Evolutionary conservation across 2,888 invertebrate species (phyloP).

Genomic region (Strigamia transsilvanica): DNA sequence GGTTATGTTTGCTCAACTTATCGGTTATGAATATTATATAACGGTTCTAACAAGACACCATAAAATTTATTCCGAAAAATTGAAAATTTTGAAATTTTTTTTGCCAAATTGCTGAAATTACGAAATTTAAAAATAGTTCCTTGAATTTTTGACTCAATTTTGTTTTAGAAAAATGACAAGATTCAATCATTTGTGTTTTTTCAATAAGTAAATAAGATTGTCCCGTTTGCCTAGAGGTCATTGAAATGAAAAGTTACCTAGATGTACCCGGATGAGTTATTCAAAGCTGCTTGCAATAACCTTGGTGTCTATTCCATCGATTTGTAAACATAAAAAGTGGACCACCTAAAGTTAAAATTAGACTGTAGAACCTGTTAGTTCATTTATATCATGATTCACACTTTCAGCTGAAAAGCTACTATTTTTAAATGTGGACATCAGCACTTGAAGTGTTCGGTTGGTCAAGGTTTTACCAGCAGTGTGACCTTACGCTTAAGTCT

Average conservation of each 20-base stretch:
- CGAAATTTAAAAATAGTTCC: background rate
- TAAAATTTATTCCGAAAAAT: background rate
- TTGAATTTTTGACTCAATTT: no score
- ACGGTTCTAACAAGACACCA: no score
- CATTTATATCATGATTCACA: constrained; percentile 42
- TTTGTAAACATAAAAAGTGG: background rate
- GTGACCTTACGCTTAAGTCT: constrained; percentile 18
- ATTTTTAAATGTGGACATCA: constrained; percentile 35
- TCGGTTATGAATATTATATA: background rate
- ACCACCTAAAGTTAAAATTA: constrained; percentile 33
- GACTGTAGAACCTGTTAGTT: background rate
- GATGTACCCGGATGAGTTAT: background rate
- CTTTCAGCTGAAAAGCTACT: background rate
- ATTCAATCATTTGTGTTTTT: no score
- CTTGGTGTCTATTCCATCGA: background rate
- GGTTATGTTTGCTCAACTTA: background rate
- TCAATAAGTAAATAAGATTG: no score
- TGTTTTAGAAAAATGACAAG: no score
- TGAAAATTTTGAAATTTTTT: background rate
- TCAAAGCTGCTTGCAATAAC: background rate
- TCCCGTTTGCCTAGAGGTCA: background rate
- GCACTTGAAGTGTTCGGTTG: constrained; percentile 29
- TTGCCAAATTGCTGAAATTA: background rate
- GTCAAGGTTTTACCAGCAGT: constrained; percentile 31
- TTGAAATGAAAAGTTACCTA: background rate